Evolutionary conservation across 1,140 invertebrate genomes (phyloP).

Genomic region (Drosophila paulistorum): DNA sequence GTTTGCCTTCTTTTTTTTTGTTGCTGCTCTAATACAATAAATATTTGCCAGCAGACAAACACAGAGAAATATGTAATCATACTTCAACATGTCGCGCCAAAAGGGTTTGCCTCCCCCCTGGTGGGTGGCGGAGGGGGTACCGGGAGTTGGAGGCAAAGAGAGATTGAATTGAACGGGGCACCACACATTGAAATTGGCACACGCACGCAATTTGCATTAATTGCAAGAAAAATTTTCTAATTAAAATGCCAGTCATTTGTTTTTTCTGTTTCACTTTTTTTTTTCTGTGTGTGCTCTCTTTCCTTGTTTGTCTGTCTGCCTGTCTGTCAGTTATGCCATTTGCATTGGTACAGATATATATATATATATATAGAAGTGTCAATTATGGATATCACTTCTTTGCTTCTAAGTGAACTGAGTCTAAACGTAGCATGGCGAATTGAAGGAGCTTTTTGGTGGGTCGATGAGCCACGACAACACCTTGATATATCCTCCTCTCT

Average conservation of each 20-base stretch:
- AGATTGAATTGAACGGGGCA: constrained; percentile 55
- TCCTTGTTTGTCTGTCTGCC: background rate
- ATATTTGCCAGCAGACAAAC: constrained; percentile 72
- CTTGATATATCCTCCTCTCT: no score
- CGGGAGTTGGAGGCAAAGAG: background rate
- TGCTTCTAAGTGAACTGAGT: constrained; percentile 68
- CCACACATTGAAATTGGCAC: constrained; percentile 76
- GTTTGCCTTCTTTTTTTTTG: constrained; percentile 27
- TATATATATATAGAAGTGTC: constrained; percentile 60
- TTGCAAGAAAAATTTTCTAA: constrained; percentile 82
- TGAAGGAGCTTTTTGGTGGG: constrained; percentile 37
- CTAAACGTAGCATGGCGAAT: constrained; percentile 70
- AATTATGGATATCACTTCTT: constrained; percentile 60
- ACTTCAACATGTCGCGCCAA: constrained; percentile 59
- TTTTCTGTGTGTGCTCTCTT: background rate
- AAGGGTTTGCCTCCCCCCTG: constrained; percentile 47
- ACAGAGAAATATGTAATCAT: constrained; percentile 75
- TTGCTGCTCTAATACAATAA: constrained; percentile 76
- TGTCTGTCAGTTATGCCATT: constrained; percentile 29
- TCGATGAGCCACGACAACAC: background rate
- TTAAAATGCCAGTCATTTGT: constrained; percentile 79
- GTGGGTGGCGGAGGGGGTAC: no score
- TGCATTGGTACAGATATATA: constrained; percentile 16
- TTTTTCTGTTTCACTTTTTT: constrained; percentile 12
- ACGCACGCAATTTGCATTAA: constrained; percentile 82